Evolutionary conservation across 2,797 vertebrate species (phyloP), one percentile per base, ranked within the genome.

Genomic region (Hydrolagus colliei): DNA sequence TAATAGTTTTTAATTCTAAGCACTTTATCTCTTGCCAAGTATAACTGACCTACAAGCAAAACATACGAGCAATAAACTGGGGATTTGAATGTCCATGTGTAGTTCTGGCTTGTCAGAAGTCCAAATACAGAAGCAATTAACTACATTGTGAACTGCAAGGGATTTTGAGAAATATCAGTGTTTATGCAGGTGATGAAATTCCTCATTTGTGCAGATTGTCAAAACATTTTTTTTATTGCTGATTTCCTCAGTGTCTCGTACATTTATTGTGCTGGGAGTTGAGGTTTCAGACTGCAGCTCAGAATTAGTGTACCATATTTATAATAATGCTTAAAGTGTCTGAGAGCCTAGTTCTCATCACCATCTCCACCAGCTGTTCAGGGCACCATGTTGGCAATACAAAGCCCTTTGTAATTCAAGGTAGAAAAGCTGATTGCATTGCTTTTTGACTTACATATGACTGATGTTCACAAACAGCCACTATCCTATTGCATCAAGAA

Each of bases 81-180:
- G 32, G 79, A 84, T 84, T 71, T 84, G n/a, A 84, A 71, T 68
- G 65, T 52, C 79, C 79, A 32, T 71, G 65, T 67, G 65, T 35
- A 52, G 65, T 27, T 20, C 65, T 52, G 16, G 12, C 8, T 84
- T 84, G 79, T 41, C 79, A 71, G 79, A 27, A 12, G 16, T 84
- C 79, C 79, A 84, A 84, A 84, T 84, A 71, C 63, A 84, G 79
- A 84, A 84, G 79, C 79, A 68, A 71, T 84, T 84, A 84, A 52
- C 32, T 68, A 71, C 71, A 65, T 65, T 84, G 65, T 7, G 13
- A 32, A 71, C 35, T 84, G 27, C 27, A 84, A 84, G 65, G 65
- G n/a, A 20, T 27, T 32, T 68, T 16, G 79, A 84, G 79, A 71
- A 52, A 84, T 20, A 12, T 65, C 65, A 20, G 63, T 68, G 79